A percentile compares a stretch with the other conserved stretches of the same genome.
phyloP scores from a whole-genome alignment of 2,888 invertebrate genomes.

The Crocallis elinguaria region DNA sequence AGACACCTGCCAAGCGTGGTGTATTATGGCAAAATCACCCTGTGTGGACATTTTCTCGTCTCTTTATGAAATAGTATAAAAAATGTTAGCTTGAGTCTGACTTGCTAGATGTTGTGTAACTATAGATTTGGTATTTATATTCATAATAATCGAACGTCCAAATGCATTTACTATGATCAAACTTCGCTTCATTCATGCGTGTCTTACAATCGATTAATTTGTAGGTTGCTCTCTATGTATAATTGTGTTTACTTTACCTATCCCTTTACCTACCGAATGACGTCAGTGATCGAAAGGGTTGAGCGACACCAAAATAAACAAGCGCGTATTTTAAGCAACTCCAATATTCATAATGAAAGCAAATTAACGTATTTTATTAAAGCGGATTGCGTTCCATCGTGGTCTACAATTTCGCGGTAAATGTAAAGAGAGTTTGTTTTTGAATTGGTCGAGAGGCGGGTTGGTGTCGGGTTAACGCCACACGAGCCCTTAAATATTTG shows the following conservation, averaged over 20 bases:
- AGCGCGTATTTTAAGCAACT: slow-evolving; percentile 10
- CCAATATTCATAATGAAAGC: slow-evolving; percentile 17
- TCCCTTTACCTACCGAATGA: not conserved
- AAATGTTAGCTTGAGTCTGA: no score
- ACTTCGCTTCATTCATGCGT: no score
- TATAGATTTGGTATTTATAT: no score
- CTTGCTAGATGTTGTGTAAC: no score
- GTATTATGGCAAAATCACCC: no score
- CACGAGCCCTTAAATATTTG: slow-evolving; percentile 43
- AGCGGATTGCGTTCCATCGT: slow-evolving; percentile 11
- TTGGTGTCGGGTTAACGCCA: slow-evolving; percentile 40
- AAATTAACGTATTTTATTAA: slow-evolving; percentile 17
- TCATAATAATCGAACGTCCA: no score
- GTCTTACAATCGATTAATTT: no score
- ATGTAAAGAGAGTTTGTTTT: slow-evolving; percentile 12
- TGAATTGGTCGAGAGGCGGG: slow-evolving; percentile 24
- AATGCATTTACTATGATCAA: no score
- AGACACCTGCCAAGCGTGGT: no score
- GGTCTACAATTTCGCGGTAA: slow-evolving; percentile 7
- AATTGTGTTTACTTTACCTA: not conserved
- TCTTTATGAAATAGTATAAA: no score
- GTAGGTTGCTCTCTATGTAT: no score
- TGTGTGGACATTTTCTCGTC: no score
- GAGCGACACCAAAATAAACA: slow-evolving; percentile 4
- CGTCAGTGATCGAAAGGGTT: not conserved